These are phyloP conservation scores for Brachionus plicatilis DNA, from an alignment of 1,140 invertebrate species.

Conservation along the genomic window DNA sequence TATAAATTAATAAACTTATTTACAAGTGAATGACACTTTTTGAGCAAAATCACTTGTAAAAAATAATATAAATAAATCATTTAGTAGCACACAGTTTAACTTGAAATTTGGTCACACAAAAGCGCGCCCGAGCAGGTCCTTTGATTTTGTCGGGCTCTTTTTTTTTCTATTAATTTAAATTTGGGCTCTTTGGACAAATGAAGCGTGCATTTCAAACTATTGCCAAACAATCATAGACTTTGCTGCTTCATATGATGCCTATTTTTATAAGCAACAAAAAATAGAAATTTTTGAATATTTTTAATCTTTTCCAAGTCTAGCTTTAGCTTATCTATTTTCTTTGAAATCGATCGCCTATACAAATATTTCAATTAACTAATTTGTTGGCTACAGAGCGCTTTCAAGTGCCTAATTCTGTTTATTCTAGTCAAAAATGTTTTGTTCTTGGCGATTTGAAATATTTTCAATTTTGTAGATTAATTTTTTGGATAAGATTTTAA, in stretches of 20 bases:
- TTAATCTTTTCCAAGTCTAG: slow-evolving; percentile 7
- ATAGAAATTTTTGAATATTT: not conserved
- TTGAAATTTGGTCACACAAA: not conserved
- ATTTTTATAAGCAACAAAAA: not conserved
- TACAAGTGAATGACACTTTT: not conserved
- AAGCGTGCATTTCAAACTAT: not conserved
- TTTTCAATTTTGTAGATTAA: not conserved
- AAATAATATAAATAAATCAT: not conserved
- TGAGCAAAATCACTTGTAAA: not conserved
- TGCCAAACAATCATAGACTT: not conserved
- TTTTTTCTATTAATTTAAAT: not conserved
- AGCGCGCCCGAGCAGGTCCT: not conserved
- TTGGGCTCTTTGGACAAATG: not conserved
- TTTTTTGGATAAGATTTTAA: not conserved
- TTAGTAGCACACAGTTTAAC: not conserved
- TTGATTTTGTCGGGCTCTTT: not conserved
- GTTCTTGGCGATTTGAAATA: not conserved
- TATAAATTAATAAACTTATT: not conserved
- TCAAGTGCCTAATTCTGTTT: not conserved
- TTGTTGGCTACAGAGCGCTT: not conserved
- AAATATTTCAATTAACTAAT: slow-evolving; percentile 26
- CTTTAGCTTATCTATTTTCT: not conserved
- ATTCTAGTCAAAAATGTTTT: slow-evolving; percentile 9
- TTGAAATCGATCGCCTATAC: slow-evolving; percentile 1
- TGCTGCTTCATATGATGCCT: not conserved